Evolutionary conservation across 2,113 vertebrate genomes (phyloP).

Genomic region (Entelurus aequoreus): DNA sequence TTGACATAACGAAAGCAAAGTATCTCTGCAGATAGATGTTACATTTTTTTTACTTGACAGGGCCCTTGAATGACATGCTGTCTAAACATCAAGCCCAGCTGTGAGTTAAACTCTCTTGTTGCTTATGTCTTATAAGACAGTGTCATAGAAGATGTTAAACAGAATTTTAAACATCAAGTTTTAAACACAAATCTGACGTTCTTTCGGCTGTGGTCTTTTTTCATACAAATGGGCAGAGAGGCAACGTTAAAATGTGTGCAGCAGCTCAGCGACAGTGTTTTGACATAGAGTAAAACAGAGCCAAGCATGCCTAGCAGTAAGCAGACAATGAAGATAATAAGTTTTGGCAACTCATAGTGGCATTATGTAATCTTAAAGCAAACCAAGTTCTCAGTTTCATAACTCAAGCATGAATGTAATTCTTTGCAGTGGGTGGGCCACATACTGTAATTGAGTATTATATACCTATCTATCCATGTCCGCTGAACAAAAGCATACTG

Average conservation of each 20-base stretch:
- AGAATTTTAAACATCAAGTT: background rate
- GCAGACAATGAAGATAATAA: conserved; percentile 48
- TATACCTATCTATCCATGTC: too few relatives aligned
- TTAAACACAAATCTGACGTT: background rate
- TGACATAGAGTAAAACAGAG: conserved; percentile 53
- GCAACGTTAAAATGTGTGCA: conserved; percentile 21
- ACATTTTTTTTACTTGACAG: too few relatives aligned
- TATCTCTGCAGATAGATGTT: too few relatives aligned
- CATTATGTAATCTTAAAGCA: conserved; percentile 50
- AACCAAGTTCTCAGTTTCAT: conserved; percentile 33
- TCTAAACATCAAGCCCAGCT: too few relatives aligned
- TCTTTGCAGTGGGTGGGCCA: conserved; percentile 21
- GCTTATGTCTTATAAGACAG: too few relatives aligned
- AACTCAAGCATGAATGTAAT: conserved; percentile 14
- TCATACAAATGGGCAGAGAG: background rate
- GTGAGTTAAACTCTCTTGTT: too few relatives aligned
- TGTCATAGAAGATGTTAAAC: background rate
- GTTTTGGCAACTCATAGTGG: conserved; percentile 52
- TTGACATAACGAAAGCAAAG: too few relatives aligned
- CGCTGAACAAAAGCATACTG: too few relatives aligned
- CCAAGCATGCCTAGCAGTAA: conserved; percentile 44
- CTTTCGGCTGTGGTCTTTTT: background rate
- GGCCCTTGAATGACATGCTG: too few relatives aligned
- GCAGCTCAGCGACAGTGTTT: conserved; percentile 41
- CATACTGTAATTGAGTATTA: background rate